A percentile compares a stretch with the other conserved stretches of the same genome.
These are phyloP conservation scores for Melanostoma scalare DNA, from an alignment of 2,888 invertebrate species.

Conservation along the genomic window DNA sequence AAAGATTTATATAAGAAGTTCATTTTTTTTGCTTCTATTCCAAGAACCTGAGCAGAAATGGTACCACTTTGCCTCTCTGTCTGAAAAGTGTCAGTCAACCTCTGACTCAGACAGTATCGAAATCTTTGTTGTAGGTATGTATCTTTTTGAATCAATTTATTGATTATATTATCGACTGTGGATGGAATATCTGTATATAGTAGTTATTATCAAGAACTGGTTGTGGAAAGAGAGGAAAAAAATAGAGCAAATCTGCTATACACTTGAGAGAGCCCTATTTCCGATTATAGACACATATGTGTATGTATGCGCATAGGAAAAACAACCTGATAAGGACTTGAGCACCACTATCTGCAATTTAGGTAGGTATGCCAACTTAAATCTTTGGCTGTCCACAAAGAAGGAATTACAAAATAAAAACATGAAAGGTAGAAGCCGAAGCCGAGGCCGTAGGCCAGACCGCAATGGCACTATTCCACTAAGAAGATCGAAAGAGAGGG, in stretches of 20 bases:
- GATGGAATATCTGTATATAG: slow-evolving; percentile 12
- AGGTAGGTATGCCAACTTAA: background rate
- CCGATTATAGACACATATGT: slow-evolving; percentile 10
- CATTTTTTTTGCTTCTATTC: slow-evolving; percentile 24
- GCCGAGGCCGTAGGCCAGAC: too few relatives aligned
- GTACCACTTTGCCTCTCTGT: slow-evolving; percentile 18
- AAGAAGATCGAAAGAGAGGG: too few relatives aligned
- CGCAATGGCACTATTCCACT: too few relatives aligned
- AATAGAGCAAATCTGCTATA: background rate
- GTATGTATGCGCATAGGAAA: background rate
- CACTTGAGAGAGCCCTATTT: slow-evolving; percentile 14
- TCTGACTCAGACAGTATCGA: slow-evolving; percentile 13
- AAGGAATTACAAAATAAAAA: slow-evolving; percentile 3
- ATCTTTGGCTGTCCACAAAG: too few relatives aligned
- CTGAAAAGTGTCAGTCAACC: slow-evolving; percentile 35
- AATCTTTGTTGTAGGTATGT: slow-evolving; percentile 18
- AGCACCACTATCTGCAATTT: slow-evolving; percentile 21
- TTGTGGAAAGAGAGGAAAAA: slow-evolving; percentile 9
- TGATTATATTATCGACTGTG: slow-evolving; percentile 31
- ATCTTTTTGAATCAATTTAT: slow-evolving; percentile 34
- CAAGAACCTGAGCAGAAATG: slow-evolving; percentile 29
- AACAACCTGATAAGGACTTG: slow-evolving; percentile 49
- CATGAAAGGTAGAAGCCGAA: slow-evolving; percentile 6
- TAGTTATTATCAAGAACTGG: slow-evolving; percentile 49
- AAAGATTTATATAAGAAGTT: slow-evolving; percentile 9